Evolutionary conservation across 2,797 vertebrate genomes (phyloP), one percentile per base, ranked within the genome.

Genomic region (Ctenopoma kingsleyae): DNA sequence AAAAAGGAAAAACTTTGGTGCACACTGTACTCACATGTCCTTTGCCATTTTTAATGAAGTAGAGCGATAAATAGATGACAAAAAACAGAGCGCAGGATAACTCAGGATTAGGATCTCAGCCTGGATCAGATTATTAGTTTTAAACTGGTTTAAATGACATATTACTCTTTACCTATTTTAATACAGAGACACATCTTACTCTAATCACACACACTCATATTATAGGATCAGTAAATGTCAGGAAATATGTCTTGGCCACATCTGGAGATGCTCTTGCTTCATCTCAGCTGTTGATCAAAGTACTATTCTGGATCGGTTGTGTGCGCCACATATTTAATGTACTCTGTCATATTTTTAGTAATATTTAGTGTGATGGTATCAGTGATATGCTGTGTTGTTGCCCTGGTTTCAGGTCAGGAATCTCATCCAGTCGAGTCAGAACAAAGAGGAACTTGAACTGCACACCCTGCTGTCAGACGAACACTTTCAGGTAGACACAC

Each of bases 371-470:
- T 63, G 6, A 38, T 32, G 4, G 35, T 62, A 43, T 8, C 0
- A 11, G 0, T 49, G 0, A 25, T 70, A 9, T 50, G 19, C 25
- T 16, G 5, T 62, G 38, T 49, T 47, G 25, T 43, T 40, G n/a
- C 36, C 15, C 13, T 67, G 36, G 40, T 76, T 83, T 65, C 89
- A 99, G 98, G 96, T 99, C 57, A 95, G 97, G 76, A 91, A 83
- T 85, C 89, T 96, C 85, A 88, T 96, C 64, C 97, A 96, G 84
- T 90, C 95, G 67, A 91, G 93, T 84, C 95, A 95, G 57, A 96
- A 96, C 75, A 99, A 97, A 89, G 98, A 99, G 71, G 95, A 96
- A 41, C 92, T 97, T n/a, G 98, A 99, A 74, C 95, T 99, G 54
- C 89, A 93, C 83, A 91, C 90, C 79, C 91, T 99, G 79, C 92